phyloP scores from a whole-genome alignment of 1,140 invertebrate species.

The Bombus consobrinus region DNA sequence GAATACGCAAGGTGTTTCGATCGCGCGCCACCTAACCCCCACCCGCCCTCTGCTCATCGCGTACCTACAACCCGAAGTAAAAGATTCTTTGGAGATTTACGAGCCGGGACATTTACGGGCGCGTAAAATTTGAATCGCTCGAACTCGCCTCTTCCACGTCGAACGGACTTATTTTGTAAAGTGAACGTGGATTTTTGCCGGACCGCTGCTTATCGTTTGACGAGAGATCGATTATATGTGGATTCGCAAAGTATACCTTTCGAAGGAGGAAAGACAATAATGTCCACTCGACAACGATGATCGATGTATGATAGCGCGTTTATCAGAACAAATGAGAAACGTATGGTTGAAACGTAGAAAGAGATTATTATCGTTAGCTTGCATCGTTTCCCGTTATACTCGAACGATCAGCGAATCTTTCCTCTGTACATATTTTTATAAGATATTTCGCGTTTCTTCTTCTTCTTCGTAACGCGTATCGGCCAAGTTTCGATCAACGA shows the following conservation, averaged over 20 bases:
- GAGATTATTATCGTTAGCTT: too few species aligned
- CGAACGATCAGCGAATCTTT: too few species aligned
- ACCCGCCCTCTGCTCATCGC: not conserved
- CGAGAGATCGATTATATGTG: too few species aligned
- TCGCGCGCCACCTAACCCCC: not conserved
- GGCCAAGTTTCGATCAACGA: not conserved
- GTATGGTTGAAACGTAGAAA: too few species aligned
- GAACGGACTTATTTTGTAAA: not conserved
- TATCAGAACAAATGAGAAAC: too few species aligned
- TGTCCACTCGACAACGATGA: too few species aligned
- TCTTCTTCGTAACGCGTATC: not conserved
- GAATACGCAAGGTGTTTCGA: constrained; percentile 37
- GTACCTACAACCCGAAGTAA: not conserved
- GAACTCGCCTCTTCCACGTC: too few species aligned
- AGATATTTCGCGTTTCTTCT: too few species aligned
- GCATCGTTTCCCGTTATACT: too few species aligned
- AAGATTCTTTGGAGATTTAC: constrained; percentile 26
- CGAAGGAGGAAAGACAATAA: too few species aligned
- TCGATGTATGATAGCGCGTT: too few species aligned
- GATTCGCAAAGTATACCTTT: not conserved
- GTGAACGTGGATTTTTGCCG: not conserved
- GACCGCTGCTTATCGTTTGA: rapidly evolving
- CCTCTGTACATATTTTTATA: too few species aligned
- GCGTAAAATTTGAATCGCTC: constrained; percentile 15
- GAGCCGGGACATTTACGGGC: constrained; percentile 8